Conservation (phyloP, 2,113 vertebrate genomes). For the Rostratula benghalensis region DNA sequence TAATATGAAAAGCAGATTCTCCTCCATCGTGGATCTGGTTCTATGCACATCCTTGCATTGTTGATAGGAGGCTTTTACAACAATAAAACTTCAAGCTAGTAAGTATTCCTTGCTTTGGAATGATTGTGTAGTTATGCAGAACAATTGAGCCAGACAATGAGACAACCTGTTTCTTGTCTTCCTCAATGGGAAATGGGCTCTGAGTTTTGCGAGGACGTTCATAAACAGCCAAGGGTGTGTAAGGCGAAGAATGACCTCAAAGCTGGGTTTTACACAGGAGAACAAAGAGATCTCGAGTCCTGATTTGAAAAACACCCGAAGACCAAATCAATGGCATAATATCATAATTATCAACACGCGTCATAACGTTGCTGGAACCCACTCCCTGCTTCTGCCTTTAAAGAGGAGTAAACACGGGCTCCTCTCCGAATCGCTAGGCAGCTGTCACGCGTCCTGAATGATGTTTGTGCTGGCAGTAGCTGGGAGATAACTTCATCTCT, state of each 20-base stretch:
- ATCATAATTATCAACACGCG: not conserved
- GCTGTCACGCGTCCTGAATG: not conserved
- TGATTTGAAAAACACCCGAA: slow-evolving; percentile 51
- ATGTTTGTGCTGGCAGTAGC: slow-evolving; percentile 31
- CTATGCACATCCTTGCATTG: slow-evolving; percentile 16
- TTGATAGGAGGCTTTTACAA: not conserved
- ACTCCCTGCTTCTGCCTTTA: not conserved
- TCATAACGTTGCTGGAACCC: slow-evolving; percentile 9
- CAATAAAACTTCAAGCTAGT: not conserved
- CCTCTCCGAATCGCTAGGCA: not conserved
- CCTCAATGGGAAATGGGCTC: slow-evolving; percentile 42
- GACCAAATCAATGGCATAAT: not conserved
- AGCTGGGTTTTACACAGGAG: not conserved
- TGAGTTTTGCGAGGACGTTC: not conserved
- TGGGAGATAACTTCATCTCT: not conserved
- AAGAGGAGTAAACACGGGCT: not conserved
- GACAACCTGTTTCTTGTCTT: slow-evolving; percentile 15
- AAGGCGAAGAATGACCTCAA: slow-evolving; percentile 1
- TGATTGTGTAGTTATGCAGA: not conserved
- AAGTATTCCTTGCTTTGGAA: slow-evolving; percentile 6
- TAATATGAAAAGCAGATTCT: slow-evolving; percentile 19
- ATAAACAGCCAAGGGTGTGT: slow-evolving; percentile 42
- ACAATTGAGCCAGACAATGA: slow-evolving; percentile 18
- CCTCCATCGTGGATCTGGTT: not conserved
- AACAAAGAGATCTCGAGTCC: slow-evolving; percentile 34